Conservation (phyloP, 2,113 vertebrate genomes). For the Lanius ludovicianus region DNA sequence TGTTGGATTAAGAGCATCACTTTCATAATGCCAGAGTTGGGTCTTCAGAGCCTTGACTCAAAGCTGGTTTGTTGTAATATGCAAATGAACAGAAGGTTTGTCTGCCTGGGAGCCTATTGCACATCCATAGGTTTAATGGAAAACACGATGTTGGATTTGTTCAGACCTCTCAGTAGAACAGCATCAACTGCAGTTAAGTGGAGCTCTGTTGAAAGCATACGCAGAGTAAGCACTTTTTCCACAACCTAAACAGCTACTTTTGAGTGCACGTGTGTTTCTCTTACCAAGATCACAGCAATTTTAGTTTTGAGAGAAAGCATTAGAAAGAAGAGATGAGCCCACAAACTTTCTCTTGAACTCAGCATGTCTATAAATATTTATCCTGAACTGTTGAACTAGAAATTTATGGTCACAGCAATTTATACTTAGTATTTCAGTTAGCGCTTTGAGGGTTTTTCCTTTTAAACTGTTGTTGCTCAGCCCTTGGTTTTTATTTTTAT, state of each 20-base stretch:
- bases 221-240: constrained; percentile 1
- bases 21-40: neutral
- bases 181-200: neutral
- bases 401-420: neutral
- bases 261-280: neutral
- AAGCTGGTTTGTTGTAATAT: neutral
- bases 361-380: constrained; percentile 36
- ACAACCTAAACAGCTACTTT: constrained; percentile 9
- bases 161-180: neutral
- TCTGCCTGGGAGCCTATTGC: neutral
- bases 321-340: neutral
- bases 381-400: constrained; percentile 19
- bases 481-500: neutral
- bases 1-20: neutral
- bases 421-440: constrained; percentile 5
- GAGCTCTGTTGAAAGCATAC: constrained; percentile 4
- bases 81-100: neutral
- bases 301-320: constrained; percentile 40
- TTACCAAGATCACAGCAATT: constrained; percentile 14
- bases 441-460: neutral
- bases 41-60: neutral
- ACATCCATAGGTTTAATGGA: neutral
- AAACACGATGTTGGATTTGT: neutral
- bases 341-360: constrained; percentile 35
- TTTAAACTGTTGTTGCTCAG: neutral